These are phyloP conservation scores for Andrena fulva DNA, from an alignment of 2,888 invertebrate genomes.

Conservation along the genomic window DNA sequence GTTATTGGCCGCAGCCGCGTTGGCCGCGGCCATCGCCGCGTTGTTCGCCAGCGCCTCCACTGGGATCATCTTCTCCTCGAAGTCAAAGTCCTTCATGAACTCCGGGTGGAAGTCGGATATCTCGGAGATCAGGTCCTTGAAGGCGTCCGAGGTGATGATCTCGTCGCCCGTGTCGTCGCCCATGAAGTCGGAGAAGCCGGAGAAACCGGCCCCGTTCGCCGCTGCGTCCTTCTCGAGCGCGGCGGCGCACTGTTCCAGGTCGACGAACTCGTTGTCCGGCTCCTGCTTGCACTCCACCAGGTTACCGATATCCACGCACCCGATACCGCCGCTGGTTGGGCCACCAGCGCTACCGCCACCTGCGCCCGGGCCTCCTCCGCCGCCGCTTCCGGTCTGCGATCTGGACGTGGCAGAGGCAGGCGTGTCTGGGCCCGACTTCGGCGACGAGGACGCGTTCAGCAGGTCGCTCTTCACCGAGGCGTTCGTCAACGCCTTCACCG, in stretches of 20 bases:
- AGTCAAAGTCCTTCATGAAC: slow-evolving; percentile 92
- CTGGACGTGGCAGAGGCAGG: slow-evolving; percentile 79
- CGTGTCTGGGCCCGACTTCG: slow-evolving; percentile 86
- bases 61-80: slow-evolving; percentile 87
- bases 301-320: slow-evolving; percentile 87
- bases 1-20: slow-evolving; percentile 59
- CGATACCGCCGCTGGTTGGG: slow-evolving; percentile 72
- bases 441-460: slow-evolving; percentile 84
- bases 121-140: slow-evolving; percentile 95
- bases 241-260: slow-evolving; percentile 93
- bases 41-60: slow-evolving; percentile 77
- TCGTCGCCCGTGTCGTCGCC: slow-evolving; percentile 94
- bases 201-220: slow-evolving; percentile 90
- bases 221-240: slow-evolving; percentile 94
- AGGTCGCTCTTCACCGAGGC: slow-evolving; percentile 88
- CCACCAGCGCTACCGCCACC: slow-evolving; percentile 83
- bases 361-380: slow-evolving; percentile 78
- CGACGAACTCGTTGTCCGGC: slow-evolving; percentile 94
- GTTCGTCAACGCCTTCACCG: slow-evolving; percentile 93
- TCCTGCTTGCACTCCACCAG: slow-evolving; percentile 94
- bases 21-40: slow-evolving; percentile 71
- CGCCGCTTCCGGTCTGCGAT: slow-evolving; percentile 75
- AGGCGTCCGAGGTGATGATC: slow-evolving; percentile 90
- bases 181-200: slow-evolving; percentile 92
- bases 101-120: slow-evolving; percentile 93